Base-by-base conservation (phyloP, 2,888 invertebrate species). In the Physocephala rufipes region DNA sequence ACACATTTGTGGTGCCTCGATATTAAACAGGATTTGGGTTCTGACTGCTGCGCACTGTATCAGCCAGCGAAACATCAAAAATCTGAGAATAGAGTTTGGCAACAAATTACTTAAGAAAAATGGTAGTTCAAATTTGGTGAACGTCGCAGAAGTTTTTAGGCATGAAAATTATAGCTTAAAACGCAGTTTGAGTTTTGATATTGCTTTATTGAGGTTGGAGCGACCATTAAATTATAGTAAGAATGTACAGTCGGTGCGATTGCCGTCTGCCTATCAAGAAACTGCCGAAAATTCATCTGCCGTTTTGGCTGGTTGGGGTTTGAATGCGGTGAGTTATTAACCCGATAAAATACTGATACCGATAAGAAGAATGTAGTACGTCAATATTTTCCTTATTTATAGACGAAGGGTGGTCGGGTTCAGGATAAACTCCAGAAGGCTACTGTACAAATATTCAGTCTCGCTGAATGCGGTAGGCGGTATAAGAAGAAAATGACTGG, bases 11-110 rank as follows among this genome's bases (percentile, higher is more conserved):
- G 85, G 86, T 7, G 82, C 76, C 12, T 80, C 84, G 0, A 74
- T 85, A 43, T 62, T 85, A 1, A 85, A 82, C 69, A 77, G 79
- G 1, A 70, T 75, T 58, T 86, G 85, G 85, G 76, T 80, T 2
- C 73, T 86, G 15, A 86, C 85, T 0, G 85, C 85, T 9, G 85
- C 81, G 0, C 86, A 86, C 68, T 86, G 85, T 74, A 84, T 85
- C 4, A 73, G 73, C 61, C 53, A 74, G 1, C 79, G 83, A 0
- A 71, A 70, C 51, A 74, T 74, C 55, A 28, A 84, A 1, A 81
- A 81, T 53, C 69, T 86, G 13, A 36, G 36, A 36, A 36, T 36
- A 4, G 84, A 85, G 71, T 85, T 81, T 43, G 85, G 84, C 24
- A 81, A 79, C 21, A 81, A 79, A 15, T 62, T 62, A 1, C 76